Evolutionary conservation across 1,140 invertebrate genomes (phyloP), one percentile per base, ranked within the genome.

Genomic region (Heterodera schachtii): DNA sequence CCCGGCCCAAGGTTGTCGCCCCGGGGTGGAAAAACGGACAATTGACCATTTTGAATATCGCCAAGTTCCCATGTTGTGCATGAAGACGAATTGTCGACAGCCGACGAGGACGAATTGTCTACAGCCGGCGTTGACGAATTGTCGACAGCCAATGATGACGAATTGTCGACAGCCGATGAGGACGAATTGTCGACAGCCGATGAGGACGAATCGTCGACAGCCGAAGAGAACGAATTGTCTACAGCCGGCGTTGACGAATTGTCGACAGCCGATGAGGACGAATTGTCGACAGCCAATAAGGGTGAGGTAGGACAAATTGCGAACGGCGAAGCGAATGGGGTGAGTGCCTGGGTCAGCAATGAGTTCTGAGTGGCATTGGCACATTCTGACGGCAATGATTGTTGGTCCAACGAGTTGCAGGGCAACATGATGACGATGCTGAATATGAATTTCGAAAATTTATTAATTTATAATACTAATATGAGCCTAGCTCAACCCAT

Each of bases 1-100:
- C 77, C 77, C 7, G 66, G 47, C 31, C 77, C 77, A 41, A 78
- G 19, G 47, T 78, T 78, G 70, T 78, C 77, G 31, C 77, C 77
- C 19, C 57, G 43, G 47, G 77, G 77, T 31, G 77, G 77, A 21
- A 78, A 78, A 64, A 70, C 77, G 70, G 66, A 78, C 66, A 78
- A 49, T 69, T 66, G 66, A 6, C 49, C 66, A n/a, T 21, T 41
- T 19, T 71, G 69, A 43, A 71, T 46, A 41, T 71, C 69, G 21
- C 69, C 69, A 41, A 41, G 11, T 7, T 71, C 44, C 69, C 69
- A 71, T 11, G n/a, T 13, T 41, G 19, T 46, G 44, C 69, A 71
- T 43, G 69, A 41, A 41, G 67, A 7, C 1, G 69, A 46, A 71
- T 71, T 71, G 44, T 71, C 21, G 41, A 5, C 44, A 46, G 8